Percentiles rank a stretch among this genome's conserved stretches.
Evolutionary conservation across 1,140 invertebrate genomes (phyloP).

Genomic region (Trichonephila clavata): DNA sequence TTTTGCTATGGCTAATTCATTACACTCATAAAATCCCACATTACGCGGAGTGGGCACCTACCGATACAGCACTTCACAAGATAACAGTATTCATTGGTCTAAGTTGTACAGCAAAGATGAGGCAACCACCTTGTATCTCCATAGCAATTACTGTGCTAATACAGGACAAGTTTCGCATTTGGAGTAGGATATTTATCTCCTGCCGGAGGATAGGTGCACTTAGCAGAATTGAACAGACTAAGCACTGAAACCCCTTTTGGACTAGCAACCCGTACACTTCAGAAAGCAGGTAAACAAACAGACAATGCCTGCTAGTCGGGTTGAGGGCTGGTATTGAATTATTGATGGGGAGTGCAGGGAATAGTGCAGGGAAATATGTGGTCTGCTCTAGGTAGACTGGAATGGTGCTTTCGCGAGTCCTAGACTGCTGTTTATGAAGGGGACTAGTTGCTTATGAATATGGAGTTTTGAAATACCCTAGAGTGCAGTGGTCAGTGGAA

Average conservation of each 20-base stretch:
- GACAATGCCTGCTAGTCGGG: conserved; percentile 40
- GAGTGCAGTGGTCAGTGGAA: neutral
- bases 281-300: conserved; percentile 61
- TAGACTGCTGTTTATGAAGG: neutral
- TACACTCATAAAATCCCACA: neutral
- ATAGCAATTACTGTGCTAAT: conserved; percentile 73
- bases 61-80: conserved; percentile 13
- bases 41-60: neutral
- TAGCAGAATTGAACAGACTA: conserved; percentile 68
- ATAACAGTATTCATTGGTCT: conserved; percentile 30
- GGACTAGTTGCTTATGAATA: neutral
- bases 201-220: conserved; percentile 52
- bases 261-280: conserved; percentile 15
- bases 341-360: conserved; percentile 54
- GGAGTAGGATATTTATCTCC: conserved; percentile 56
- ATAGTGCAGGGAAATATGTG: neutral
- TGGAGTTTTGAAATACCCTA: neutral
- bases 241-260: conserved; percentile 3
- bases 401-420: neutral
- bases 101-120: conserved; percentile 27
- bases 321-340: conserved; percentile 61
- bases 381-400: neutral
- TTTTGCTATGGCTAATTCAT: neutral
- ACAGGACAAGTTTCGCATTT: conserved; percentile 65
- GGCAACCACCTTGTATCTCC: neutral